A percentile compares a stretch with the other conserved stretches of the same genome.
Evolutionary conservation across 2,888 invertebrate species (phyloP).

Genomic region (Melangyna quadrimaculata): DNA sequence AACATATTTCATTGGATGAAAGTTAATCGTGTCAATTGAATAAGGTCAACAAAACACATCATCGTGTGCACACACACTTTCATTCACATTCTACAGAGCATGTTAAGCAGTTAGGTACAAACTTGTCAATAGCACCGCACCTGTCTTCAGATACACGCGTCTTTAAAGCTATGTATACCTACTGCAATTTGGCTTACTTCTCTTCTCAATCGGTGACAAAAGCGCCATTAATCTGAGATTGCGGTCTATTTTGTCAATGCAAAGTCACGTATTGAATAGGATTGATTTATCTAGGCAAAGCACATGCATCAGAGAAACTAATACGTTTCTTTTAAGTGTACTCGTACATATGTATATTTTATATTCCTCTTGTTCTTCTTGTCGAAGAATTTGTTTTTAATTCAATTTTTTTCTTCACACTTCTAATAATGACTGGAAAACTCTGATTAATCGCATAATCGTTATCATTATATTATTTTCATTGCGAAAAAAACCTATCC

Average conservation of each 20-base stretch:
- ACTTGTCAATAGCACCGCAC: conserved; percentile 59
- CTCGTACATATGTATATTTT: too few species aligned
- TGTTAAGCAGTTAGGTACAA: conserved; percentile 45
- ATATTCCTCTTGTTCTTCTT: not conserved
- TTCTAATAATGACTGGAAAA: not conserved
- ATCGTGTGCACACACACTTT: conserved; percentile 55
- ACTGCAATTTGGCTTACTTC: conserved; percentile 61
- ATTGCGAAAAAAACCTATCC: not conserved
- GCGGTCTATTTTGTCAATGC: conserved; percentile 40
- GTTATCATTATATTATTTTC: not conserved
- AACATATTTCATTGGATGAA: conserved; percentile 32
- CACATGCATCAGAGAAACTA: conserved; percentile 54
- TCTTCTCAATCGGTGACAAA: conserved; percentile 63
- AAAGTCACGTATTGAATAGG: conserved; percentile 65
- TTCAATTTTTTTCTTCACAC: conserved; percentile 1
- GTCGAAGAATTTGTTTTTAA: conserved; percentile 19
- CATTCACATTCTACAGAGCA: conserved; percentile 59
- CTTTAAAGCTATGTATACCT: not conserved
- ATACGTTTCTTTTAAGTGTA: conserved; percentile 23
- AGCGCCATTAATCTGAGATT: conserved; percentile 51
- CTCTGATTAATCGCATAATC: not conserved
- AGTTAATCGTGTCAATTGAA: conserved; percentile 64
- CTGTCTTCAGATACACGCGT: conserved; percentile 15
- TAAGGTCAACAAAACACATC: conserved; percentile 35
- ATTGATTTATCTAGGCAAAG: conserved; percentile 64